Evolutionary conservation across 1,140 invertebrate genomes (phyloP), one percentile per base, ranked within the genome.

Genomic region (Lethocerus indicus): DNA sequence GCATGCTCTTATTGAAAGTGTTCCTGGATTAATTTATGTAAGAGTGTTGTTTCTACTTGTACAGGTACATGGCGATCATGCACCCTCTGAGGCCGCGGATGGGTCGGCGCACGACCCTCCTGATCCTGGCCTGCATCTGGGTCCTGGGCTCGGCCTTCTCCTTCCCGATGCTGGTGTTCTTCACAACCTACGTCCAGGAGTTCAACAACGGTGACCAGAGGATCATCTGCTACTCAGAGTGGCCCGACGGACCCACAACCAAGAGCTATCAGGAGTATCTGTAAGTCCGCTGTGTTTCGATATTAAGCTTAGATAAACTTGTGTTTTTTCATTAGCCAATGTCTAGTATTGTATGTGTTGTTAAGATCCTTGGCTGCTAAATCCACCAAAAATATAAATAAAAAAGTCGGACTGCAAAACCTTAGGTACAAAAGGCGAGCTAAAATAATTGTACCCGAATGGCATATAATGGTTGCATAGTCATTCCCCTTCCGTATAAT

Each of bases 61-160:
- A 2, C 71, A 89, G 89, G 58, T 93, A 91, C 61, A 82, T 87
- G 66, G 90, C 89, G 24, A 93, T 94, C 55, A 87, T 94, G 71
- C 83, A 86, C 61, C 91, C 91, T 0, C 66, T 94, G 52, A 72
- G 79, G 54, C 87, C 83, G 4, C 71, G 87, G 40, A 82, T 93
- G 71, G 85, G 88, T 3, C 76, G 78, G 55, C 69, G 77, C 25
- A 72, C 78, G 0, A 92, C 90, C 1, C 64, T 93, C n/a, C 76
- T 77, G 51, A 79, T 92, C 35, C 84, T 85, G 0, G 67, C 79
- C 1, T 67, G 74, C 21, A 91, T 91, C 49, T 94, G 91, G 91
- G 61, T 79, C 1, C 67, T 77, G 5, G 79, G 84, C 5, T 74
- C 74, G 0, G 63, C 81, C 12, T 71, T 93, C 26, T 83, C 87